Percentiles rank a stretch among this genome's conserved stretches.
Conservation (phyloP, 64 coral and sea anemone species). For the Trachythela sp. region DNA sequence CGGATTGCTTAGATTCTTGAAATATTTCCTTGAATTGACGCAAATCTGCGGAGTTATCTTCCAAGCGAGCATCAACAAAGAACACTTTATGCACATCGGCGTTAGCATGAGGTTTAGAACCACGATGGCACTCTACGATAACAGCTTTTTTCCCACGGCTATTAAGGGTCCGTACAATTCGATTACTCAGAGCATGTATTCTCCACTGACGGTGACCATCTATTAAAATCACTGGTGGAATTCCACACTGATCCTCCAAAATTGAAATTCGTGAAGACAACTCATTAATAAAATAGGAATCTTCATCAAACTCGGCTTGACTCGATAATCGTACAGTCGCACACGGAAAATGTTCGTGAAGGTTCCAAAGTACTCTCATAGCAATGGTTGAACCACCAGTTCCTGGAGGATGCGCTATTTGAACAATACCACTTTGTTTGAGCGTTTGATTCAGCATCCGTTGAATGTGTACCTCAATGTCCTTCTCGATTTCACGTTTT, state of each 20-base stretch:
- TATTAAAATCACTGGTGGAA: slow-evolving; percentile 38
- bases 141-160: slow-evolving; percentile 49
- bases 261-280: slow-evolving; percentile 35
- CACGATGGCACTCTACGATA: slow-evolving; percentile 33
- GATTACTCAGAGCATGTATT: slow-evolving; percentile 48
- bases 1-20: not conserved
- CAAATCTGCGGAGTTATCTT: slow-evolving; percentile 50
- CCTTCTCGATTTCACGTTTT: slow-evolving; percentile 42
- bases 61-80: slow-evolving; percentile 44
- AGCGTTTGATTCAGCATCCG: slow-evolving; percentile 48
- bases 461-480: slow-evolving; percentile 53
- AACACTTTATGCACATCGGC: slow-evolving; percentile 37
- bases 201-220: slow-evolving; percentile 49
- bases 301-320: slow-evolving; percentile 45
- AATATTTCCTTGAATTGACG: slow-evolving; percentile 47
- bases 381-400: slow-evolving; percentile 63
- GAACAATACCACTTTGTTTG: slow-evolving; percentile 27
- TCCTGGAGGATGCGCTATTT: slow-evolving; percentile 60
- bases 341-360: slow-evolving; percentile 51
- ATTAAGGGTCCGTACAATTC: slow-evolving; percentile 34
- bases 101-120: slow-evolving; percentile 23
- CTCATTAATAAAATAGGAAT: slow-evolving; percentile 24
- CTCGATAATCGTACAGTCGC: slow-evolving; percentile 21
- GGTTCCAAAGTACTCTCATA: slow-evolving; percentile 61
- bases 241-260: slow-evolving; percentile 51